These are phyloP conservation scores for Ceratotherium simum DNA, from an alignment of 2,113 vertebrate genomes.

Conservation along the genomic window DNA sequence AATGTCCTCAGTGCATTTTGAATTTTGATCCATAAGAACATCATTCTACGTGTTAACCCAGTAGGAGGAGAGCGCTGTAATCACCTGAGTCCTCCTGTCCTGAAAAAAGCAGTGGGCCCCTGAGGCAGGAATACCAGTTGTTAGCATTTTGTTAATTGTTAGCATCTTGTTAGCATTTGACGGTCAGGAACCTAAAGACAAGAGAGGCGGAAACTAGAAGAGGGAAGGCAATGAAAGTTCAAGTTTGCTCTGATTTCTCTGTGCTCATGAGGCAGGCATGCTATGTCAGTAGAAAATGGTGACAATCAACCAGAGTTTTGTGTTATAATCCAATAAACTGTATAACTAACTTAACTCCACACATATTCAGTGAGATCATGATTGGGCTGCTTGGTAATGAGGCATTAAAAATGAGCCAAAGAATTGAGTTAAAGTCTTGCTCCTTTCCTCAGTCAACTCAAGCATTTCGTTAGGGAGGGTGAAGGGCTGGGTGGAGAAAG, in stretches of 20 bases:
- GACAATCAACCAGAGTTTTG: not conserved
- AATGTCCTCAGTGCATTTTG: not conserved
- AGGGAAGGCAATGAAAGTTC: not conserved
- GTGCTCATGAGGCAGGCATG: not conserved
- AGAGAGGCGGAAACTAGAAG: not conserved
- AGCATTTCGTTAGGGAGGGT: not conserved
- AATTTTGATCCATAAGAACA: not conserved
- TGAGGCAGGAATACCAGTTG: rapidly evolving
- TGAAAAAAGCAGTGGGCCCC: not conserved
- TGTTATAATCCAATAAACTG: not conserved
- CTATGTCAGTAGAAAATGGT: not conserved
- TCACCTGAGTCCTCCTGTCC: not conserved
- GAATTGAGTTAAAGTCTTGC: not conserved
- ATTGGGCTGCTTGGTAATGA: not conserved
- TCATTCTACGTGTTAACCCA: not conserved
- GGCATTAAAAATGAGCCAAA: not conserved
- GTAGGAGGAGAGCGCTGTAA: not conserved
- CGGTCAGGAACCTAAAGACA: not conserved
- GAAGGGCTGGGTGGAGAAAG: not conserved
- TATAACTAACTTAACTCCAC: not conserved
- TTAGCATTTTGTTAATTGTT: too few species aligned
- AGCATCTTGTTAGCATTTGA: not conserved
- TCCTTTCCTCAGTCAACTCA: not conserved
- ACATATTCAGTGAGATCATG: not conserved
- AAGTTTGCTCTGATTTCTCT: not conserved